Base-by-base conservation (phyloP, 2,113 vertebrate genomes). In the Isichthys henryi region DNA sequence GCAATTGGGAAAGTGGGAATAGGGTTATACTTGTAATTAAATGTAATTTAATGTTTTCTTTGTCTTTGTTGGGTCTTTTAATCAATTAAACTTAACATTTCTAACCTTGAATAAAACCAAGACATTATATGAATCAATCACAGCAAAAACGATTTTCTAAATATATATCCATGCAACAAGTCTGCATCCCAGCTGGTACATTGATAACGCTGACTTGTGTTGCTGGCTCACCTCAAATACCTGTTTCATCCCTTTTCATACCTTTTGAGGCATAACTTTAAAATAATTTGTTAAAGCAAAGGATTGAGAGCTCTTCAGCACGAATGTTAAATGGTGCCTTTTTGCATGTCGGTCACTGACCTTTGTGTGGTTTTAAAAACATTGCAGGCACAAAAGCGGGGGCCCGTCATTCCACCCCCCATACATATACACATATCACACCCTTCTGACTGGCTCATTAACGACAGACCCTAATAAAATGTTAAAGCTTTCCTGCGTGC, bases 381-480 rank as follows among this genome's bases (percentile, higher is more conserved):
- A 43, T 43, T 0, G 6, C 74, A 21, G 53, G 19, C 53, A 56
- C 53, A 56, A 56, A 7, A 21, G 5, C 5, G 21, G 19, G 53
- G 53, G 19, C 5, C 19, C 7, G 53, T 31, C 27, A 4, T 13
- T 31, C 27, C n/a, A 7, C 21, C 5, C 13, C 11, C 17, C 52
- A 53, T 21, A 62, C 21, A 66, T 93, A 90, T 91, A 23, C 46
- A 17, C 19, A 46, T 46, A 52, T 85, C 80, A 83, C 82, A 52
- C 70, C 88, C 58, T 70, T 89, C 87, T 88, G 88, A 89, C 90
- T 74, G 70, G 46, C 85, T 91, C 21, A 88, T 86, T 84, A 35
- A 23, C 39, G 39, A 39, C 39, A 39, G 39, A 39, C 39, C 39
- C 39, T 39, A 39, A 39, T 39, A 39, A 39, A 39, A 39, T 39